Percentiles rank a stretch among this genome's conserved stretches.
These are phyloP conservation scores for Butastur rufipennis DNA, from an alignment of 2,113 vertebrate species.

Conservation along the genomic window DNA sequence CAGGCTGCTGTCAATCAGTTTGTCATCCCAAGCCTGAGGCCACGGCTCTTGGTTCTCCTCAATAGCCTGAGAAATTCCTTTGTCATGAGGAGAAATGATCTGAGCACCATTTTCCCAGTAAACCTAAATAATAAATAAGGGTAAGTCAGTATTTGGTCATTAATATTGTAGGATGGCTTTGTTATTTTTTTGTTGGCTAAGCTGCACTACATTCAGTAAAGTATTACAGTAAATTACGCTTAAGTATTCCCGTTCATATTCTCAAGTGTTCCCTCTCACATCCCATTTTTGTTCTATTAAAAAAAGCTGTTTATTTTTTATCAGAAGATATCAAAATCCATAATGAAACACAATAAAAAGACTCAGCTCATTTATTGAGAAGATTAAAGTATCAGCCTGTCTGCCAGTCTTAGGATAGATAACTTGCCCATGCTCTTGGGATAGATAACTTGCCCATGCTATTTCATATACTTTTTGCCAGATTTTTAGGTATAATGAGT, in stretches of 20 bases:
- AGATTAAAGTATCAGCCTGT: neutral
- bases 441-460: neutral
- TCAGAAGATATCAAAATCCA: neutral
- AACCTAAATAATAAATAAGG: slow-evolving; percentile 73
- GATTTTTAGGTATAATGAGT: neutral
- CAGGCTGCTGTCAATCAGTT: slow-evolving; percentile 70
- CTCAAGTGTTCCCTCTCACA: neutral
- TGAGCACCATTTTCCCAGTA: slow-evolving; percentile 98
- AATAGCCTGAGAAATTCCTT: slow-evolving; percentile 86
- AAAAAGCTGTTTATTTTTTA: neutral
- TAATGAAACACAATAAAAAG: neutral
- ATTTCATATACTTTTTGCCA: neutral
- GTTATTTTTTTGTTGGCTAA: neutral
- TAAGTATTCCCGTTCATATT: neutral
- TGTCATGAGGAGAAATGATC: slow-evolving; percentile 92
- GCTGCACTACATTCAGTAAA: neutral
- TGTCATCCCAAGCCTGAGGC: slow-evolving; percentile 88
- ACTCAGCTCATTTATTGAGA: neutral
- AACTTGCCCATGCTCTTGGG: neutral
- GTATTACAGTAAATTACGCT: neutral
- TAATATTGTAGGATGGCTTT: neutral
- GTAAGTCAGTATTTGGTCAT: neutral
- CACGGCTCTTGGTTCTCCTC: slow-evolving; percentile 90
- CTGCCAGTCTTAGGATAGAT: neutral
- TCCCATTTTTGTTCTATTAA: neutral